phyloP scores from a whole-genome alignment of 2,113 vertebrate species.

The Todiramphus chloris region DNA sequence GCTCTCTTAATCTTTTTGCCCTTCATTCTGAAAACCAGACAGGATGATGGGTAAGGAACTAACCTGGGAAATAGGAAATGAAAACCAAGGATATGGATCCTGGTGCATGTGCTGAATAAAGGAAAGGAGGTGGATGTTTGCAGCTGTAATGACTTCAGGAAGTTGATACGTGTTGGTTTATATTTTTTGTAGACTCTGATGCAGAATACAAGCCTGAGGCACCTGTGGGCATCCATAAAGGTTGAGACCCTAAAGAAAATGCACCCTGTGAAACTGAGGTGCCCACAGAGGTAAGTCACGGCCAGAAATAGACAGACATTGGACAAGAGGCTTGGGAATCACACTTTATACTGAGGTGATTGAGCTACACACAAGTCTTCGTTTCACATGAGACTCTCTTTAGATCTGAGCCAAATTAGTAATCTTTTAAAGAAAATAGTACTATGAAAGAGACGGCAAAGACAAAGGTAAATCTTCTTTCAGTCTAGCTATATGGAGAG shows the following conservation, averaged over 20 bases:
- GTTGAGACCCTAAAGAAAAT: neutral
- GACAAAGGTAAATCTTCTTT: neutral
- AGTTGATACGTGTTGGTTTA: neutral
- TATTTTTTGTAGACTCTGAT: neutral
- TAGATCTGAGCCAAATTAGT: neutral
- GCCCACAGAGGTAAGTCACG: neutral
- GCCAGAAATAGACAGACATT: neutral
- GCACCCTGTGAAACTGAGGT: neutral
- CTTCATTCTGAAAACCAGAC: neutral
- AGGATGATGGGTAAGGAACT: fast-evolving
- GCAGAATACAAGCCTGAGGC: neutral
- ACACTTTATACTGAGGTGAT: neutral
- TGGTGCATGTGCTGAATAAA: neutral
- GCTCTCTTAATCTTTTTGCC: neutral
- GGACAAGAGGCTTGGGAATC: neutral
- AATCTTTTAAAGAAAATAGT: neutral
- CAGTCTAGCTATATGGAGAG: neutral
- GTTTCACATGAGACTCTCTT: neutral
- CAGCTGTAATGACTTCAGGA: neutral
- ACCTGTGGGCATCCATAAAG: neutral
- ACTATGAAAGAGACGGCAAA: neutral
- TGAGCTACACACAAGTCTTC: neutral
- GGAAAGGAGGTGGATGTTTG: neutral
- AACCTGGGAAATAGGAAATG: neutral
- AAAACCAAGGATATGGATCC: neutral